Base-by-base conservation (phyloP, 2,797 vertebrate genomes). In the Thamnophis elegans region DNA sequence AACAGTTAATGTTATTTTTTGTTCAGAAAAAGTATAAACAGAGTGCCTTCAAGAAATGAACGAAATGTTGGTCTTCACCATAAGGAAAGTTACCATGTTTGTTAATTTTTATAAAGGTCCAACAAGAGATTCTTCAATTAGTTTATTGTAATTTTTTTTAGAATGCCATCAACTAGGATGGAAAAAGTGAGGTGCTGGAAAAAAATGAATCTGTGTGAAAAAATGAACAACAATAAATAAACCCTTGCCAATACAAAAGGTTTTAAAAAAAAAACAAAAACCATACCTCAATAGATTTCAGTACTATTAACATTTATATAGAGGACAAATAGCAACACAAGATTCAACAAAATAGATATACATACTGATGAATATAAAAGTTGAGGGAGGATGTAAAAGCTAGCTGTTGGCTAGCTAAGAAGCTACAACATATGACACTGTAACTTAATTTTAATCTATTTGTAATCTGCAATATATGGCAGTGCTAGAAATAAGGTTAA, bases 201-300 rank as follows among this genome's bases (percentile, higher is more conserved):
- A 36, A 62, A 89, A 95, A n/a, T 93, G 92, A 94, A 56, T 54
- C 87, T 92, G 91, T 11, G 32, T 5, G 22, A 93, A 51, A 11
- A 12, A 13, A 88, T 22, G 93, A 32, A 95, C 93, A 88, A 26
- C 32, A n/a, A 88, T 7, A 90, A 51, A 89, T 73, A 92, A 92
- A 58, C 85, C 32, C 62, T 78, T 62, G 36, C 26, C 4, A 18
- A 47, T 42, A 87, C 13, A 47, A 73, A 86, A 55, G 2, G 3
- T 16, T n/a, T 9, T 20, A 25, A 82, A 58, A 11, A 36, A 8
- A 25, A 82, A 6, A 54, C 16, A 94, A 91, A 82, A 9, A 1
- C 92, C 3, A 22, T 18, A 89, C 42, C 87, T 88, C 94, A 51
- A 36, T 58, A 16, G 59, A 42, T 82, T 32, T 55, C 26, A 90